Evolutionary conservation across 2,113 vertebrate genomes (phyloP), one percentile per base, ranked within the genome.

Genomic region (Haemorhous mexicanus): DNA sequence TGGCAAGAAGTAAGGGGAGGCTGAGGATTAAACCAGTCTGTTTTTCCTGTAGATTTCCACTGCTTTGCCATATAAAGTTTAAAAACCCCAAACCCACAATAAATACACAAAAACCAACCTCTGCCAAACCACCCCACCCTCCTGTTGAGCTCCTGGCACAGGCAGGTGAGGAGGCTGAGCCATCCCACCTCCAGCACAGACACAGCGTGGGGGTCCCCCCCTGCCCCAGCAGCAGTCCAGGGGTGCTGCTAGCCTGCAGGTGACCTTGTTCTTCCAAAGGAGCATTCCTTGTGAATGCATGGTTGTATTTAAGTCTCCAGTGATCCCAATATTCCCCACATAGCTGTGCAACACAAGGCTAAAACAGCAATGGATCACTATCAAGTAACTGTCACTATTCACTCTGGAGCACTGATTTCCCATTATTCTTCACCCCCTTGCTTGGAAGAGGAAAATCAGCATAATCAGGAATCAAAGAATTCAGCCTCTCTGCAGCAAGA

Each of bases 251-350:
- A 7, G 9, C 27, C 30, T 27, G 27, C 68, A n/a, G 39, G 11
- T 6, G 8, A 61, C 5, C 75, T 21, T 3, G 39, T 76, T 10
- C 72, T 67, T 67, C 44, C 50, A 89, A 17, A 11, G 12, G 28
- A 30, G 3, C 27, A 5, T 46, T 75, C 28, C 7, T 64, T 9
- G 22, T 3, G 7, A 68, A 37, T 10, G 9, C 28, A 35, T 19
- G 13, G 19, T 3, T 23, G 2, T 0, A 10, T 1, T 3, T 22
- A 6, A 56, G 5, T 5, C 1, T 55, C 28, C 62, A 8, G 13
- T 13, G 41, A 19, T 10, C 37, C 20, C 27, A 3, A 21, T 22
- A 7, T 6, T 69, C 78, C 59, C 33, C n/a, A 8, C 32, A 16
- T 22, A 82, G 61, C 66, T 27, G 16, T 24, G 23, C 27, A 50